phyloP scores from a whole-genome alignment of 2,888 invertebrate genomes.

The Acanthoscelides obtectus region DNA sequence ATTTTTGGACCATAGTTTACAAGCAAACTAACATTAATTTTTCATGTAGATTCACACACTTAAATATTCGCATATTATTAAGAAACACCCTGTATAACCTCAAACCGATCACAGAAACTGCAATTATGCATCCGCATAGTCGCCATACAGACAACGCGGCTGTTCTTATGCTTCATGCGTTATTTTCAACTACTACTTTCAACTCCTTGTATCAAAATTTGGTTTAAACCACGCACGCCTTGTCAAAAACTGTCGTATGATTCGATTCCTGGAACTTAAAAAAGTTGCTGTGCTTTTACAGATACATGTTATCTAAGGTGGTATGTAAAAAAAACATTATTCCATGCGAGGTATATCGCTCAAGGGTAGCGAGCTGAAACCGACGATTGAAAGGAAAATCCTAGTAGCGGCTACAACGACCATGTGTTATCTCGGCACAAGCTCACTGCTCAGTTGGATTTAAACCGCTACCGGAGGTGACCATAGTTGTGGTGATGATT shows the following conservation, averaged over 20 bases:
- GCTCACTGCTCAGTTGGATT: not conserved
- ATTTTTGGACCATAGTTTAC: too few species aligned
- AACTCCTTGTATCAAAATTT: too few species aligned
- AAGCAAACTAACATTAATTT: too few species aligned
- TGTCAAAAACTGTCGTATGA: not conserved
- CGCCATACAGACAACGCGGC: too few species aligned
- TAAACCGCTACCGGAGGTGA: not conserved
- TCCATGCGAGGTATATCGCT: slow-evolving; percentile 88
- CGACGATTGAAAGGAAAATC: slow-evolving; percentile 34
- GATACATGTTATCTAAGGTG: not conserved
- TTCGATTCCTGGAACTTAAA: not conserved
- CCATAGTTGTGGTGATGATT: too few species aligned
- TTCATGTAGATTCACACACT: too few species aligned
- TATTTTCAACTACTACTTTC: too few species aligned
- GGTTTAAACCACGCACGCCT: not conserved
- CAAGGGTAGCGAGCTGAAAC: slow-evolving; percentile 51
- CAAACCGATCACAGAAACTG: too few species aligned
- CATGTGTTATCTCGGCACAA: slow-evolving; percentile 24
- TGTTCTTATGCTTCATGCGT: too few species aligned
- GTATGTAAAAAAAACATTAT: slow-evolving; percentile 50
- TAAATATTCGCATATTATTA: too few species aligned
- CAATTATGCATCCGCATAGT: too few species aligned
- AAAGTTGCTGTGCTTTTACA: not conserved
- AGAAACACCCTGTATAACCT: too few species aligned
- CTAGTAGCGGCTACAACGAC: slow-evolving; percentile 25